Base-by-base conservation (phyloP, 1,140 invertebrate species). In the Holcopasites calliopsidis region DNA sequence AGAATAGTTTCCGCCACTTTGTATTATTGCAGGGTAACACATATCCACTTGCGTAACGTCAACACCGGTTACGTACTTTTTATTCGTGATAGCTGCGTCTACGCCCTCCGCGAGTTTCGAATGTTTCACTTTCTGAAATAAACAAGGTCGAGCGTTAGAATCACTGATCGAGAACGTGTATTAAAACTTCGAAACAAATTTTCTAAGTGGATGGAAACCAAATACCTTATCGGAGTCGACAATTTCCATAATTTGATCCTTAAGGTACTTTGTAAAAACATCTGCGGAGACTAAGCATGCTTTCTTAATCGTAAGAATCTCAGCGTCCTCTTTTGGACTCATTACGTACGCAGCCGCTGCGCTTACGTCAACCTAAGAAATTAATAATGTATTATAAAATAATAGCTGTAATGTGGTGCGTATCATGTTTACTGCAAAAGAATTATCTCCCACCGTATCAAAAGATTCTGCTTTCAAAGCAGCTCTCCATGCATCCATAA, bases 11-110 rank as follows among this genome's bases (percentile, higher is more conserved):
- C 98, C 98, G 35, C 99, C 99, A 79, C 98, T 99, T 89, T 99
- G 99, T 87, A 99, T 98, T 72, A 99, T 99, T 0, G 98, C 96
- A 2, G 98, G 98, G 91, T 99, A 99, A 90, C 98, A 99, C 94
- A 98, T 97, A 88, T 99, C 98, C 6, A 99, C 93, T 88, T 97
- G 95, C 21, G 94, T 94, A 0, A 95, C 93, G 90, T 99, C 98
- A 6, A 98, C 95, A 26, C 96, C 96, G 77, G 94, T 94, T 0
- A 99, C 96, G 93, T 98, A 99, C 91, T 99, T 99, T 87, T 99
- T 99, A 86, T 98, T 97, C 6, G 94, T 94, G 83, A 98, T 94
- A 13, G 98, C 97, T 50, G 95, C 92, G 90, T 99, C 98, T 13
- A 99, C 96, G 33, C 98, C 97, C 93, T 99, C 98, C 0, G 98